phyloP scores from a whole-genome alignment of 1,140 invertebrate species.

The Leptonema lineaticorne region DNA sequence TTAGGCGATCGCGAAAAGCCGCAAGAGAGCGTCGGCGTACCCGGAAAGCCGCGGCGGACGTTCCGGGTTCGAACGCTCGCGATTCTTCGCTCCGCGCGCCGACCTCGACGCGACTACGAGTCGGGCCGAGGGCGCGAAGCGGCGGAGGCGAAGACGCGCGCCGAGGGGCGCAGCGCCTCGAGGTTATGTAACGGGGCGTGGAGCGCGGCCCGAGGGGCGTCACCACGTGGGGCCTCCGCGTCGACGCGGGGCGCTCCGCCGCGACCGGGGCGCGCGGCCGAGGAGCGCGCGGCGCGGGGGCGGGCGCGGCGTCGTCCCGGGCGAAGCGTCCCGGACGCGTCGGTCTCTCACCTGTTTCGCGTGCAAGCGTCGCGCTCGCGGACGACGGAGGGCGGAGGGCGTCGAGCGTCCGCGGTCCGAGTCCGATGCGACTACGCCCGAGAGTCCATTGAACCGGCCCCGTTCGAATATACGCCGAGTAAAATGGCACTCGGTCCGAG shows the following conservation, averaged over 20 bases:
- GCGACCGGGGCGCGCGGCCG: too few relatives aligned
- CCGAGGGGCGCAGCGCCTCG: not conserved
- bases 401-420: not conserved
- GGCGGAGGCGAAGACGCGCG: not conserved
- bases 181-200: not conserved
- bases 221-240: too few relatives aligned
- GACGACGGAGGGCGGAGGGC: too few relatives aligned
- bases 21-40: not conserved
- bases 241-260: too few relatives aligned
- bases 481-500: too few relatives aligned
- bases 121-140: not conserved
- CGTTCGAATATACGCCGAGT: not conserved
- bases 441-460: not conserved
- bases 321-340: too few relatives aligned
- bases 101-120: not conserved
- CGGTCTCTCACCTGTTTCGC: too few relatives aligned
- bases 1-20: not conserved
- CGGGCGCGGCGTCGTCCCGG: too few relatives aligned
- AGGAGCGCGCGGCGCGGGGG: too few relatives aligned
- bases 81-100: not conserved
- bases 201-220: not conserved
- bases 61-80: not conserved
- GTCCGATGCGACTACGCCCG: not conserved
- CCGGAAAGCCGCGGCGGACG: not conserved
- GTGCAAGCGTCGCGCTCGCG: too few relatives aligned